phyloP scores from a whole-genome alignment of 1,140 invertebrate species.

The Ceratosolen solmsi region DNA sequence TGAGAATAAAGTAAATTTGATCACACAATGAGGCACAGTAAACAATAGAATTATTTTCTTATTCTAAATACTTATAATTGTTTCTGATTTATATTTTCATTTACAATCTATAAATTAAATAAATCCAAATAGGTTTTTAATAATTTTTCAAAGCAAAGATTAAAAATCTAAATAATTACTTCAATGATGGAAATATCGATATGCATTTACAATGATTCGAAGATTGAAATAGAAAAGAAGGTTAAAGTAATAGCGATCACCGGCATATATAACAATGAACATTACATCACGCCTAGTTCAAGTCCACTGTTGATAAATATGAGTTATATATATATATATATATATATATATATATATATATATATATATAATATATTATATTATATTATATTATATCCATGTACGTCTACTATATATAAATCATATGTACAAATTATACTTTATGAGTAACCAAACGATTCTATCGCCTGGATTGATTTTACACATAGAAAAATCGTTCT shows the following conservation, averaged over 20 bases:
- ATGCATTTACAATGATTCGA: background rate
- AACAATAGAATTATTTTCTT: background rate
- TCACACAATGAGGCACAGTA: background rate
- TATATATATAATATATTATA: conserved; percentile 3
- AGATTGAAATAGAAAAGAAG: background rate
- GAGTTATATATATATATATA: conserved; percentile 19
- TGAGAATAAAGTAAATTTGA: no score
- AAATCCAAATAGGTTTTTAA: background rate
- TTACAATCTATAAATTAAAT: conserved; percentile 27
- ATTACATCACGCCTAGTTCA: conserved; percentile 24
- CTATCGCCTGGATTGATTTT: conserved; percentile 16
- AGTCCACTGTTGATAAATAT: conserved; percentile 28
- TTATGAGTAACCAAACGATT: conserved; percentile 17
- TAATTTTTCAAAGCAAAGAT: background rate
- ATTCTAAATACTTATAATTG: background rate
- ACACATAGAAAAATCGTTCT: background rate
- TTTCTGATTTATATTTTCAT: conserved; percentile 4
- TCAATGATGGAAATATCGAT: background rate
- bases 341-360: conserved; percentile 22
- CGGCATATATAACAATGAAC: conserved; percentile 43
- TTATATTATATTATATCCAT: background rate
- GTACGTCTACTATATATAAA: conserved; percentile 36
- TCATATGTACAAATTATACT: conserved; percentile 41
- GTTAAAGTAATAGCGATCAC: conserved; percentile 37
- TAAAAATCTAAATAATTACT: background rate